Base-by-base conservation (phyloP, 1,140 invertebrate species). In the Dendroctonus ponderosae region DNA sequence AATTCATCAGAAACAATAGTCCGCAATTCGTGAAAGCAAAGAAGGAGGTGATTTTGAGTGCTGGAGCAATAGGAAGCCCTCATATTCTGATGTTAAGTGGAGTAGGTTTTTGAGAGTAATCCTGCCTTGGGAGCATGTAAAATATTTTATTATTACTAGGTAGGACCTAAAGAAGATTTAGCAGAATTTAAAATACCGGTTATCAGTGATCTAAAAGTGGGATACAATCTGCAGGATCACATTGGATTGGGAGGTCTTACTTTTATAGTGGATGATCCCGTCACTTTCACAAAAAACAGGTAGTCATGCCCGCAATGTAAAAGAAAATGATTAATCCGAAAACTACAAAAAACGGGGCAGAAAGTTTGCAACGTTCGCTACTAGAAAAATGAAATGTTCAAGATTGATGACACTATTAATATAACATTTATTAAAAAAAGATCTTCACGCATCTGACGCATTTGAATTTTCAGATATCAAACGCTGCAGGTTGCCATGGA, bases 41-140 rank as follows among this genome's bases (percentile, higher is more conserved):
- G 40, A 84, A 87, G 42, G 93, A 95, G 78, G 85, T 95, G 0
- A 85, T 96, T 3, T 77, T 93, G 50, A 92, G 90, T 1, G 89
- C 91, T 0, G 93, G 93, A 0, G 86, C 92, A 0, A 85, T 95
- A 9, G 87, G 89, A 41, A 87, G 88, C 3, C 91, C 93, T 0
- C 91, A 94, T 65, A 70, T 97, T n/a, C 82, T 97, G 11, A 92
- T 96, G 91, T 73, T 96, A 0, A 94, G 91, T 14, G 94, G 94
- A 0, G 85, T 96, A 0, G 68, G 65, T 44, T 26, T 4, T 0
- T 0, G 37, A 11, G 56, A 42, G 8, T 50, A 12, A 8, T 49
- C 15, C 14, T 50, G 46, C 44, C 12, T 9, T 46, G 14, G 14
- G n/a, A 8, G 8, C 43, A 44, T 46, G 43, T 46, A 46, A 46